phyloP scores from a whole-genome alignment of 2,113 vertebrate genomes.

The Aldabrachelys gigantea region DNA sequence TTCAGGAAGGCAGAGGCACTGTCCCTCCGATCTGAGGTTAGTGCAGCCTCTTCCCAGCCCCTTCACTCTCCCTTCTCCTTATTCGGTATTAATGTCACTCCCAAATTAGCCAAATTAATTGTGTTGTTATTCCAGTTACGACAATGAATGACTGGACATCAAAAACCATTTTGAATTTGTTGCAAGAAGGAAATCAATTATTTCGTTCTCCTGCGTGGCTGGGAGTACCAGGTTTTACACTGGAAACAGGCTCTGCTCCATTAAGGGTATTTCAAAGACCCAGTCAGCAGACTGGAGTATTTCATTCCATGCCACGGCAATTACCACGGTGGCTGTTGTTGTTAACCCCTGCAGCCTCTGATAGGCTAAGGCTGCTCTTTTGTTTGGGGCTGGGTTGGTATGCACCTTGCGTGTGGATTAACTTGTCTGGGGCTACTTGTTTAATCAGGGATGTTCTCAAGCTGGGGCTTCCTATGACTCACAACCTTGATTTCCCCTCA shows the following conservation, averaged over 20 bases:
- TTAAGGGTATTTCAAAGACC: too few relatives aligned
- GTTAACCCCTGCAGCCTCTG: neutral
- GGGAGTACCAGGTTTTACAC: too few relatives aligned
- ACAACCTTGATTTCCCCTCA: too few relatives aligned
- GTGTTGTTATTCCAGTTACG: conserved; percentile 72
- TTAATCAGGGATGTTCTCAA: neutral
- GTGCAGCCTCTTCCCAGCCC: neutral
- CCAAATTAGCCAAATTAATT: conserved; percentile 70
- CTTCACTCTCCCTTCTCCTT: conserved; percentile 51
- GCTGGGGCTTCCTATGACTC: neutral
- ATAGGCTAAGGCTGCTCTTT: too few relatives aligned
- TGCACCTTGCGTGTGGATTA: neutral
- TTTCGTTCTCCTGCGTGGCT: too few relatives aligned
- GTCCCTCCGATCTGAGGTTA: neutral
- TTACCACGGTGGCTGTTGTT: too few relatives aligned
- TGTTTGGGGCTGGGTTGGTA: too few relatives aligned
- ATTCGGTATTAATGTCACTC: conserved; percentile 70
- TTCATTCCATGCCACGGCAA: too few relatives aligned
- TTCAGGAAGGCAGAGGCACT: neutral
- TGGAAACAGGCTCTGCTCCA: too few relatives aligned
- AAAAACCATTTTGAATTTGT: conserved; percentile 20
- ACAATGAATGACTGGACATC: conserved; percentile 71
- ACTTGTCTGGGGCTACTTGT: neutral
- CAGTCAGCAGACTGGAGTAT: too few relatives aligned
- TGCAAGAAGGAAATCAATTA: too few relatives aligned